A percentile compares a stretch with the other conserved stretches of the same genome.
Conservation (phyloP, 2,113 vertebrate species). For the Cinclus mexicanus region DNA sequence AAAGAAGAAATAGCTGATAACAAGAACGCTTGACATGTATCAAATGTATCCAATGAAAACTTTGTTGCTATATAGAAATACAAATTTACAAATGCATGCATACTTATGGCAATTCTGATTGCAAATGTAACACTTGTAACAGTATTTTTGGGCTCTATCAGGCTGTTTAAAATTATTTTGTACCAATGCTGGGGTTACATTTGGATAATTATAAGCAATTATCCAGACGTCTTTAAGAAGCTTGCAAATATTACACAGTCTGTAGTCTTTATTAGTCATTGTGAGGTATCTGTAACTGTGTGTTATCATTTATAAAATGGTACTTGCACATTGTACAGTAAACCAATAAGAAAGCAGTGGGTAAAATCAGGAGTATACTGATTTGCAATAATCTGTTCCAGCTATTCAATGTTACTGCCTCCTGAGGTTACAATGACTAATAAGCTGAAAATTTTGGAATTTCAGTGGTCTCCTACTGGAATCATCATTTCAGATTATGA, state of each 20-base stretch:
- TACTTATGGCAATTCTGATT: background rate
- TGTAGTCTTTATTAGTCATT: background rate
- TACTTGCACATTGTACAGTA: background rate
- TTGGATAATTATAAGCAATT: background rate
- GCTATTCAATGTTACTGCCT: background rate
- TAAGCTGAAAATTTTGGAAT: background rate
- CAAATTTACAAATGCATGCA: background rate
- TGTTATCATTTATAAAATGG: background rate
- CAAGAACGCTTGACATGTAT: background rate
- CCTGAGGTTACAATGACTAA: background rate
- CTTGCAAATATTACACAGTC: background rate
- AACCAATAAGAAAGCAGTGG: background rate
- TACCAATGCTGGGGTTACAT: background rate
- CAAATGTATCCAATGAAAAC: background rate
- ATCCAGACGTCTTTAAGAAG: background rate
- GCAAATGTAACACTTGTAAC: background rate
- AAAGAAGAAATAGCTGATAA: background rate
- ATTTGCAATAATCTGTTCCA: background rate
- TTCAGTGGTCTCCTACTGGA: background rate
- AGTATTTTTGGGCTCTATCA: background rate
- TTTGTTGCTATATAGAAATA: background rate
- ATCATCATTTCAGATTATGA: background rate
- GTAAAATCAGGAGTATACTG: background rate
- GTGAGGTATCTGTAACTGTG: background rate
- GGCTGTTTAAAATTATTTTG: background rate